Evolutionary conservation across 23 tunicate genomes (phyloP).

Genomic region (Styela plicata): DNA sequence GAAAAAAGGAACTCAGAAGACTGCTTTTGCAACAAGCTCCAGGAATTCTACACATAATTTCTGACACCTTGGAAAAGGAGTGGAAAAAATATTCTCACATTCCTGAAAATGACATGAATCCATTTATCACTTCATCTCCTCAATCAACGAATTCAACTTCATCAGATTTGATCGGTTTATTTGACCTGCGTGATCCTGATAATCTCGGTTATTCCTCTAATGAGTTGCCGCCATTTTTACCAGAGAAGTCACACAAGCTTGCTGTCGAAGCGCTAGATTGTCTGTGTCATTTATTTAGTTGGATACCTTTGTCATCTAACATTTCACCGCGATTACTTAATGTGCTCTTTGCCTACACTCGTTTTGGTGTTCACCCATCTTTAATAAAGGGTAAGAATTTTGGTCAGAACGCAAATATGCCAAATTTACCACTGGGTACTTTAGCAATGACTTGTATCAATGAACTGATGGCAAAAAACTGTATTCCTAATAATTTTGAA

Average conservation of each 20-base stretch:
- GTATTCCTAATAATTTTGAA: conserved; percentile 86
- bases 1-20: conserved; percentile 64
- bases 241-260: conserved; percentile 36
- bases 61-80: conserved; percentile 58
- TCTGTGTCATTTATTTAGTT: conserved; percentile 82
- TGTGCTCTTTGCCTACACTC: conserved; percentile 61
- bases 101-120: conserved; percentile 15
- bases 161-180: conserved; percentile 16
- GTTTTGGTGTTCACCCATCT: conserved; percentile 43
- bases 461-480: conserved; percentile 71
- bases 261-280: conserved; percentile 59
- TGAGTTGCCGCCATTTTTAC: conserved; percentile 9
- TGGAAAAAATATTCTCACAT: conserved; percentile 52
- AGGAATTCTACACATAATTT: conserved; percentile 35
- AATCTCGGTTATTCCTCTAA: not conserved
- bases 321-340: conserved; percentile 59
- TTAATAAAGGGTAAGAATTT: not conserved
- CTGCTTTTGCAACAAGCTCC: conserved; percentile 66
- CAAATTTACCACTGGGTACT: conserved; percentile 34
- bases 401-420: not conserved
- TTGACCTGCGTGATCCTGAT: conserved; percentile 15
- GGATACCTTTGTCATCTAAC: conserved; percentile 74
- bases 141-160: conserved; percentile 23
- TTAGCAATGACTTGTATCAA: conserved; percentile 79
- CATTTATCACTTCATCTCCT: conserved; percentile 4